Evolutionary conservation across 2,888 invertebrate species (phyloP).

Genomic region (Acleris laterana): DNA sequence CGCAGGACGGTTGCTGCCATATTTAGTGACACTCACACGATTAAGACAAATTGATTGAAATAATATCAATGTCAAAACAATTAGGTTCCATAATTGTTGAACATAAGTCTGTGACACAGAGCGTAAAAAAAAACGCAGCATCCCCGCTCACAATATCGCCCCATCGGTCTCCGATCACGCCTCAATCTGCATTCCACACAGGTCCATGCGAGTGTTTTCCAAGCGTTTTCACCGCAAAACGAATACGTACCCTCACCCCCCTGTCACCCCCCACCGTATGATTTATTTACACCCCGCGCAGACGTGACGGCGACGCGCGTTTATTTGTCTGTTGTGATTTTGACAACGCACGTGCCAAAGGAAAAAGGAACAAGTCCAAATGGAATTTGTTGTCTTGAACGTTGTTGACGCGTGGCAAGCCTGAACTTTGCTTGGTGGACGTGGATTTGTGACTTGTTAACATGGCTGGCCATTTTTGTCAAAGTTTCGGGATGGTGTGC

Average conservation of each 20-base stretch:
- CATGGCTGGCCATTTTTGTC: no score
- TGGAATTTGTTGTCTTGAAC: no score
- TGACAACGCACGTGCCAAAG: constrained; percentile 6
- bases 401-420: no score
- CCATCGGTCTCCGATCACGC: constrained; percentile 40
- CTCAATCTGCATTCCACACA: constrained; percentile 34
- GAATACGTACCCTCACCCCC: constrained; percentile 22
- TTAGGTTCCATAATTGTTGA: no score
- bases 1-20: no score
- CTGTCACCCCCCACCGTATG: neutral
- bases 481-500: no score
- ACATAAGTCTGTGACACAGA: no score
- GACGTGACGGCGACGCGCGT: constrained; percentile 25
- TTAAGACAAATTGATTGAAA: no score
- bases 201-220: constrained; percentile 35
- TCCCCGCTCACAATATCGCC: neutral
- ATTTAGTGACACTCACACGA: no score
- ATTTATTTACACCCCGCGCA: constrained; percentile 32
- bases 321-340: constrained; percentile 36
- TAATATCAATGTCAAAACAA: no score
- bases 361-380: neutral
- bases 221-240: constrained; percentile 38
- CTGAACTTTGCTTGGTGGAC: no score
- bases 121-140: neutral
- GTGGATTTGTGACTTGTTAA: no score